These are phyloP conservation scores for Hyppa rectilinea DNA, from an alignment of 2,888 invertebrate species.

Conservation along the genomic window DNA sequence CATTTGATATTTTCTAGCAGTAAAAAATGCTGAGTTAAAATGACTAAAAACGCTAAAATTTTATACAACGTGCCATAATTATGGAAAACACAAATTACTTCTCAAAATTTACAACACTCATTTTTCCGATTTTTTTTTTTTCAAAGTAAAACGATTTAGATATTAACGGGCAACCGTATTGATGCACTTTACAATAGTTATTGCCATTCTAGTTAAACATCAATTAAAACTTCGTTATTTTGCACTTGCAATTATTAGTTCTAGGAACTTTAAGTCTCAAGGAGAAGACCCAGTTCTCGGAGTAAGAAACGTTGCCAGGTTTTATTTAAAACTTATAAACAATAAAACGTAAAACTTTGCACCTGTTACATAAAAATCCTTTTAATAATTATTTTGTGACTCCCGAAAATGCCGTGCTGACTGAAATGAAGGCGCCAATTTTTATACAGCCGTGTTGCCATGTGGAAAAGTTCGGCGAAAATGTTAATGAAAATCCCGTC, in stretches of 20 bases:
- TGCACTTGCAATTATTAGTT: conserved; percentile 54
- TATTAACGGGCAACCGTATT: conserved; percentile 32
- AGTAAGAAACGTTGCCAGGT: conserved; percentile 31
- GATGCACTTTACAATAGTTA: conserved; percentile 43
- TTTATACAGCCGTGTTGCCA: conserved; percentile 30
- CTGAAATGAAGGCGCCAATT: conserved; percentile 32
- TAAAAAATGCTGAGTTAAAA: too few species aligned
- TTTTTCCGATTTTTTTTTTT: background rate
- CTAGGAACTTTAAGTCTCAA: conserved; percentile 36
- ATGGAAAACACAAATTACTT: too few species aligned
- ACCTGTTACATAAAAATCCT: conserved; percentile 27
- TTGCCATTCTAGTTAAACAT: conserved; percentile 42
- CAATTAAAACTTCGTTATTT: conserved; percentile 56
- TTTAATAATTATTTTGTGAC: conserved; percentile 37
- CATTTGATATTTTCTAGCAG: background rate
- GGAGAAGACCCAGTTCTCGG: conserved; percentile 21
- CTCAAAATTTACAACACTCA: too few species aligned
- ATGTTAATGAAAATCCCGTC: conserved; percentile 34
- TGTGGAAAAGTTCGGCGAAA: conserved; percentile 36
- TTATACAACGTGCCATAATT: too few species aligned
- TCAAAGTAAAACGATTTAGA: conserved; percentile 19
- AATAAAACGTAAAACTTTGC: conserved; percentile 19
- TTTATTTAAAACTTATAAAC: conserved; percentile 23
- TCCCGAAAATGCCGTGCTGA: conserved; percentile 9
- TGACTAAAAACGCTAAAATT: too few species aligned